These are phyloP conservation scores for Trimorus sp. DNA, from an alignment of 2,888 invertebrate species.

Conservation along the genomic window DNA sequence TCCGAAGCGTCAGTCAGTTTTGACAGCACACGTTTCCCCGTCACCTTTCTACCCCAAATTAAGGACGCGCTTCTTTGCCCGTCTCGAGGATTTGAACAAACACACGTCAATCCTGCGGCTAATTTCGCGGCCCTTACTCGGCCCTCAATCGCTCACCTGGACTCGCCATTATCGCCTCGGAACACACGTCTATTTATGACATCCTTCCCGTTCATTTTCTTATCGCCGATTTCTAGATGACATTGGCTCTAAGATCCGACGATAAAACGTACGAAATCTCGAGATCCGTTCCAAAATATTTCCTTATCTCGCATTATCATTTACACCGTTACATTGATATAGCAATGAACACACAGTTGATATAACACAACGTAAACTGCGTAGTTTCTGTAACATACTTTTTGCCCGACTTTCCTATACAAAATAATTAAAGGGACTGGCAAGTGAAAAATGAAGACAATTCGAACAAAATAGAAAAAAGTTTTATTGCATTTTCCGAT, in stretches of 20 bases:
- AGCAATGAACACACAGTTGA: not conserved
- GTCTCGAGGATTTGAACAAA: conserved; percentile 27
- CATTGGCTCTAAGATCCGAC: conserved; percentile 35
- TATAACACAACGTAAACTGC: not conserved
- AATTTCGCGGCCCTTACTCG: too few species aligned
- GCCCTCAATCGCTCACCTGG: too few species aligned
- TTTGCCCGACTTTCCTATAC: too few species aligned
- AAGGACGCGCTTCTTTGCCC: too few species aligned
- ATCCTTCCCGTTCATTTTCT: conserved; percentile 40
- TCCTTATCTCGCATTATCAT: conserved; percentile 50
- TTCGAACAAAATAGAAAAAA: too few species aligned
- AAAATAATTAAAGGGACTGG: too few species aligned
- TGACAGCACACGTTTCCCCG: conserved; percentile 15
- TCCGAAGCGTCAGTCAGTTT: not conserved
- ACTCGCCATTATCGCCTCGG: too few species aligned
- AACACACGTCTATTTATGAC: conserved; percentile 27
- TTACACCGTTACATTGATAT: conserved; percentile 31
- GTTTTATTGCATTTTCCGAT: too few species aligned
- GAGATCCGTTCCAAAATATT: conserved; percentile 49
- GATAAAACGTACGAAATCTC: conserved; percentile 40
- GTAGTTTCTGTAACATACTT: not conserved
- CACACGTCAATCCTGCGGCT: not conserved
- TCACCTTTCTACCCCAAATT: conserved; percentile 21
- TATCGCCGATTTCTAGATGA: conserved; percentile 44
- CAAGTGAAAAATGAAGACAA: too few species aligned